Percentiles rank a stretch among this genome's conserved stretches.
Conservation (phyloP, 2,888 invertebrate genomes). For the Erebia ligea region DNA sequence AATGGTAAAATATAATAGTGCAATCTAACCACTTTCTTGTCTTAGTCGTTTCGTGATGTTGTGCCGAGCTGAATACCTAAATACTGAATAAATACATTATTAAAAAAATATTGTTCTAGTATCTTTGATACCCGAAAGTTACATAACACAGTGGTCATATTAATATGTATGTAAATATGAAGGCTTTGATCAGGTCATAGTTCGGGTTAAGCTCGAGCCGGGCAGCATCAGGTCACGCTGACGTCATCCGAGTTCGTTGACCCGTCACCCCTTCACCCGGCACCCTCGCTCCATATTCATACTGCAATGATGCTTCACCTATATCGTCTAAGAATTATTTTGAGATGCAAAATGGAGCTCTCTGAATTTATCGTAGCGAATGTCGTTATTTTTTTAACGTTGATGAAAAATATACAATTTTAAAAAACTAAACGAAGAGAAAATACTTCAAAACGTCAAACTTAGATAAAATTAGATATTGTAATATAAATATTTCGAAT, state of each 20-base stretch:
- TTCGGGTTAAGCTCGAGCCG: slow-evolving; percentile 72
- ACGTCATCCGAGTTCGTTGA: slow-evolving; percentile 76
- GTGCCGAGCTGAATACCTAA: too few relatives aligned
- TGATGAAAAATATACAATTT: not conserved
- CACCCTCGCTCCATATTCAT: slow-evolving; percentile 64
- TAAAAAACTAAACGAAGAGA: not conserved
- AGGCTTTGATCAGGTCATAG: slow-evolving; percentile 62
- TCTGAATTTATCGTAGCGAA: slow-evolving; percentile 5
- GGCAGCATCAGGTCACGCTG: slow-evolving; percentile 84
- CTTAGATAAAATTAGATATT: too few relatives aligned
- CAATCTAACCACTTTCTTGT: too few relatives aligned
- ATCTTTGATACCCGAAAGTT: not conserved
- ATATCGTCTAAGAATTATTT: slow-evolving; percentile 38
- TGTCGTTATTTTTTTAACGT: not conserved
- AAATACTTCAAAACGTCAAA: too few relatives aligned
- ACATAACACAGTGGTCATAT: slow-evolving; percentile 10
- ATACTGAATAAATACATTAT: too few relatives aligned
- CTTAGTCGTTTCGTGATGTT: too few relatives aligned
- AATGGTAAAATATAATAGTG: too few relatives aligned
- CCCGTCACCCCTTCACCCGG: slow-evolving; percentile 51
- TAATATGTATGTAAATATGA: slow-evolving; percentile 32
- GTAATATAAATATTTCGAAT: too few relatives aligned
- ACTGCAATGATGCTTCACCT: slow-evolving; percentile 52
- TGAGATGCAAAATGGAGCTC: slow-evolving; percentile 29
- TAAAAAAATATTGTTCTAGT: not conserved